A percentile compares a stretch with the other conserved stretches of the same genome.
phyloP scores from a whole-genome alignment of 2,113 vertebrate species.

The Dendropsophus ebraccatus region DNA sequence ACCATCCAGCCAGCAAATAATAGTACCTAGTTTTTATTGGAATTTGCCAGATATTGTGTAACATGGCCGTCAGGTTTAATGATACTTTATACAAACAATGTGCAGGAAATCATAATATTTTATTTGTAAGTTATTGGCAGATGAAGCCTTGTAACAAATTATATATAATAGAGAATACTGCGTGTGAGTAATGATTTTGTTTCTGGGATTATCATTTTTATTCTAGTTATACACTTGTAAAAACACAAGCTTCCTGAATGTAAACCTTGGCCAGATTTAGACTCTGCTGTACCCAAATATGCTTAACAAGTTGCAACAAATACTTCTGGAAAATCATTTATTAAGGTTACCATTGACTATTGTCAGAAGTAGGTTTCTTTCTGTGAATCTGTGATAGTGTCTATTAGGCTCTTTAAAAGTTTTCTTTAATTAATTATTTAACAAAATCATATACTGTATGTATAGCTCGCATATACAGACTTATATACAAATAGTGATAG shows the following conservation, averaged over 20 bases:
- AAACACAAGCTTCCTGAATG: neutral
- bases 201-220: neutral
- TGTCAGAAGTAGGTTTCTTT: neutral
- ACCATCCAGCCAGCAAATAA: neutral
- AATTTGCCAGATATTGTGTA: neutral
- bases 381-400: neutral
- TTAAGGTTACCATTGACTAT: neutral
- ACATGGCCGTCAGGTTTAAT: neutral
- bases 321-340: neutral
- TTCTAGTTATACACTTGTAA: neutral
- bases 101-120: neutral
- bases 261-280: neutral
- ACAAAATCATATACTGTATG: too few relatives aligned
- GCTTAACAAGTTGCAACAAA: neutral
- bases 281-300: neutral
- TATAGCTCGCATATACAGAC: too few relatives aligned
- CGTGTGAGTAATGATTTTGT: neutral
- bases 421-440: too few relatives aligned
- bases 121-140: neutral
- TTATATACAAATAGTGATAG: too few relatives aligned
- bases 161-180: neutral
- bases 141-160: neutral
- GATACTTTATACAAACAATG: neutral
- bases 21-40: neutral
- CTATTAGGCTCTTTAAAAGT: neutral